Percentiles rank a stretch among this genome's conserved stretches.
These are phyloP conservation scores for Caenorhabditis wallacei DNA, from an alignment of 2,888 invertebrate species.

Conservation along the genomic window DNA sequence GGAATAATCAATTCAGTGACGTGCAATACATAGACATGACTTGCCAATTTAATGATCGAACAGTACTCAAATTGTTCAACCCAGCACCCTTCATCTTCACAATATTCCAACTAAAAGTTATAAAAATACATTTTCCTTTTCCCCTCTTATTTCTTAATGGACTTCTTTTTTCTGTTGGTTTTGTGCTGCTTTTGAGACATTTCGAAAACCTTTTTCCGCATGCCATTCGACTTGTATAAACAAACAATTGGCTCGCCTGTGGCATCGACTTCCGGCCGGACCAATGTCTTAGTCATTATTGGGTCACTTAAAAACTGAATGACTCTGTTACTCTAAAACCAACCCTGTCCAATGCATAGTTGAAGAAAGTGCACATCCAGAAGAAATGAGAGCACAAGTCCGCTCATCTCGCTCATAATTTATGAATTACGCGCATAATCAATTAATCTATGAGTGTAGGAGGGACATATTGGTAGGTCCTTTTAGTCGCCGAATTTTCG, in stretches of 20 bases:
- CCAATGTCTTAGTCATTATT: constrained; percentile 55
- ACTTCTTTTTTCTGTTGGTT: constrained; percentile 2
- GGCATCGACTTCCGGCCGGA: constrained; percentile 40
- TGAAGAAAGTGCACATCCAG: constrained; percentile 47
- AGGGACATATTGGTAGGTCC: constrained; percentile 33
- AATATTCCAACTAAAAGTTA: not conserved
- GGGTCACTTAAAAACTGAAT: constrained; percentile 61
- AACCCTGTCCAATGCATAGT: constrained; percentile 49
- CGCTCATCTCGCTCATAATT: constrained; percentile 53
- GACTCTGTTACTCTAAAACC: constrained; percentile 13
- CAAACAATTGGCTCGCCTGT: constrained; percentile 55
- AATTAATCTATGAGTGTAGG: constrained; percentile 27
- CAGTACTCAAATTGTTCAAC: no score
- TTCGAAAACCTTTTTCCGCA: constrained; percentile 59
- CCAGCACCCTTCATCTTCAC: not conserved
- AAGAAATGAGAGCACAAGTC: constrained; percentile 20
- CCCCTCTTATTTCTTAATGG: constrained; percentile 18
- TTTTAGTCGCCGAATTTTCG: constrained; percentile 22
- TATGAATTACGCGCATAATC: constrained; percentile 61
- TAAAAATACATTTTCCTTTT: constrained; percentile 9
- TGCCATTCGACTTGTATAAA: constrained; percentile 64
- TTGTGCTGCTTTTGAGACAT: constrained; percentile 29
- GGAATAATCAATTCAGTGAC: no score
- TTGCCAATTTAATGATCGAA: no score
- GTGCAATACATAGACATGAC: no score